These are phyloP conservation scores for Muntiacus reevesi DNA, from an alignment of 2,113 vertebrate species.

Conservation along the genomic window DNA sequence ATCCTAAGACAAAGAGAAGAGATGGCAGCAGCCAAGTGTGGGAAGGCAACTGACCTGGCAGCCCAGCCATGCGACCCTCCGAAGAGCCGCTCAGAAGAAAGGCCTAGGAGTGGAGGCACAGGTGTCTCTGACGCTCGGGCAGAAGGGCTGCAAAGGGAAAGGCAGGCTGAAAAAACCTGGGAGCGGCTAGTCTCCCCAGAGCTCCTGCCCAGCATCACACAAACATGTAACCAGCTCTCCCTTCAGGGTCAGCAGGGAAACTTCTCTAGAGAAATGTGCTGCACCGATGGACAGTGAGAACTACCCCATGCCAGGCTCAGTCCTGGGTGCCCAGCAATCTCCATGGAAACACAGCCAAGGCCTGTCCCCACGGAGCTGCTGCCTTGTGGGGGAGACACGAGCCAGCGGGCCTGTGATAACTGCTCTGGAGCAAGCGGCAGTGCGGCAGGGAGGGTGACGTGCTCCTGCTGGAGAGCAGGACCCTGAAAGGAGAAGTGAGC, in stretches of 20 bases:
- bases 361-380: not conserved
- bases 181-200: not conserved
- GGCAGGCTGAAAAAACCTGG: not conserved
- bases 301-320: not conserved
- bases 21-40: not conserved
- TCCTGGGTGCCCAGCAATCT: not conserved
- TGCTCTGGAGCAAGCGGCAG: not conserved
- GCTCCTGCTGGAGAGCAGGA: not conserved
- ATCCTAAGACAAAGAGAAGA: not conserved
- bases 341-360: not conserved
- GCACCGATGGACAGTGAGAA: not conserved
- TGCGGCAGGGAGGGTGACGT: no score
- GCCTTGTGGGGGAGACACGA: not conserved
- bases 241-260: not conserved
- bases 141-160: not conserved
- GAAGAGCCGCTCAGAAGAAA: not conserved
- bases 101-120: not conserved
- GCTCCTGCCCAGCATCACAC: not conserved
- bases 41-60: not conserved
- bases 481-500: not conserved
- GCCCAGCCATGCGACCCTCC: not conserved
- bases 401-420: not conserved
- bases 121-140: not conserved
- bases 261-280: not conserved
- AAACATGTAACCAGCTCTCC: not conserved